Conservation (phyloP, 2,113 vertebrate genomes). For the Microcebus ravelobensis region DNA sequence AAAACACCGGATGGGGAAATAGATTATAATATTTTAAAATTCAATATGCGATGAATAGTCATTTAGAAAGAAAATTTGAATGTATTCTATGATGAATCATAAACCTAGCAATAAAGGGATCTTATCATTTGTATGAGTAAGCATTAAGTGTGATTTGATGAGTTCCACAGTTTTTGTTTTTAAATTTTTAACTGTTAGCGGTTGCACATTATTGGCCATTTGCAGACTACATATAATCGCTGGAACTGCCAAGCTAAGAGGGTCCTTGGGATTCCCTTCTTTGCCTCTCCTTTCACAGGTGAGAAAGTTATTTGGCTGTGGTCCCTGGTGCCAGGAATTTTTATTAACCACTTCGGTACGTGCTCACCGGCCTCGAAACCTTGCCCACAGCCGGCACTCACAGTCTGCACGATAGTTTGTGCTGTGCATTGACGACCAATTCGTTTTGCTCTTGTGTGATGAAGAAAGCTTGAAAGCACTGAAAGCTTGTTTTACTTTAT, state of each 20-base stretch:
- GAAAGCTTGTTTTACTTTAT: no score
- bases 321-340: neutral
- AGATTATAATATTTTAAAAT: neutral
- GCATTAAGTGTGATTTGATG: neutral
- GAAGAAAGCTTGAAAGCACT: no score
- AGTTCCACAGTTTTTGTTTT: neutral
- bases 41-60: neutral
- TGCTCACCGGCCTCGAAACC: no score
- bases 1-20: neutral
- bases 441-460: no score
- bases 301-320: neutral
- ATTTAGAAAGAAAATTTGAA: neutral
- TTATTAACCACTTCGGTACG: no score
- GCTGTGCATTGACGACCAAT: no score
- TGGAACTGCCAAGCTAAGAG: neutral
- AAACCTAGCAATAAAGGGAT: neutral
- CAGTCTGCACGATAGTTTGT: no score
- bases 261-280: neutral
- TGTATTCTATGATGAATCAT: neutral
- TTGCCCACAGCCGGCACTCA: no score
- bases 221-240: neutral
- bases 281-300: neutral
- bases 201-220: accelerated
- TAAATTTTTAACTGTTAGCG: neutral
- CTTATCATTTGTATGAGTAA: neutral